Evolutionary conservation across 2,797 vertebrate genomes (phyloP).

Genomic region (Platyrinchus mystaceus): DNA sequence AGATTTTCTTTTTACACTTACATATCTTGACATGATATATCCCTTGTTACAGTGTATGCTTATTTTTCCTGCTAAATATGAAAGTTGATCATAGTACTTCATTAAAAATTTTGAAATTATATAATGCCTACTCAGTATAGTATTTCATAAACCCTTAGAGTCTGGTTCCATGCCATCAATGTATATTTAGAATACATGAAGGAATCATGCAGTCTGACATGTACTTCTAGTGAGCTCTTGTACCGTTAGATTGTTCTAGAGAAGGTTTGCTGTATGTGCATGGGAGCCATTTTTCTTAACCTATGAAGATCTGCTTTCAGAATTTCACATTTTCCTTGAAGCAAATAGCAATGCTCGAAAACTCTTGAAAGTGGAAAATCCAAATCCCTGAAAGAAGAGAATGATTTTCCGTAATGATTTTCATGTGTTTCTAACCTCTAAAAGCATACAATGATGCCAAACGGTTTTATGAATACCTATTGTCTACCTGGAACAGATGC

Average conservation of each 20-base stretch:
- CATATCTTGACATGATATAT: not conserved
- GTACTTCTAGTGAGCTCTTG: not conserved
- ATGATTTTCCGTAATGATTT: not conserved
- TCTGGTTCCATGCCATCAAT: not conserved
- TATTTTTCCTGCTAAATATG: not conserved
- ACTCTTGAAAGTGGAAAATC: not conserved
- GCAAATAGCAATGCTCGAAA: not conserved
- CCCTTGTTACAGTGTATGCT: not conserved
- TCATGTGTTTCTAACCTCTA: not conserved
- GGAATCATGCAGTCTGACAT: not conserved
- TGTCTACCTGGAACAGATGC: not conserved
- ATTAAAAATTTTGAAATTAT: not conserved
- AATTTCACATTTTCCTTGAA: not conserved
- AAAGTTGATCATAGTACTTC: not conserved
- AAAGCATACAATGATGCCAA: not conserved
- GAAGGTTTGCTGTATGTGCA: not conserved
- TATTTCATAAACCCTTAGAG: not conserved
- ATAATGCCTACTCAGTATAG: not conserved
- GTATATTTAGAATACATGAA: not conserved
- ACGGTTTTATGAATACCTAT: not conserved
- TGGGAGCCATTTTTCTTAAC: not conserved
- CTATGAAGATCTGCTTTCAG: not conserved
- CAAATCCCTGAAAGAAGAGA: not conserved
- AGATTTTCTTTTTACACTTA: not conserved
- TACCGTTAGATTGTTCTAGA: not conserved